Evolutionary conservation across 2,888 invertebrate species (phyloP), one percentile per base, ranked within the genome.

Genomic region (Doris montereyensis): DNA sequence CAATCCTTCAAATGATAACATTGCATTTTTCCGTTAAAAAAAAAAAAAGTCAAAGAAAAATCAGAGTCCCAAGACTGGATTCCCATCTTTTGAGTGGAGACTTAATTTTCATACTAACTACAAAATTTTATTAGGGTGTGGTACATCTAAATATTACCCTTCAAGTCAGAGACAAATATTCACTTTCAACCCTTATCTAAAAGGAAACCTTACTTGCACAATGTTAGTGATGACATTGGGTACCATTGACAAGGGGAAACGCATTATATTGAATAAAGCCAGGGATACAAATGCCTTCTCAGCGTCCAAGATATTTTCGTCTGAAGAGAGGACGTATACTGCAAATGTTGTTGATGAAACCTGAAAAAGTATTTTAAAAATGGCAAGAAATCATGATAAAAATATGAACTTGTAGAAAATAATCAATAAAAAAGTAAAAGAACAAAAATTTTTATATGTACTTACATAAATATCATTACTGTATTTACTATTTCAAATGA

Each of bases 251-350:
- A 97, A 93, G 80, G 97, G 97, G 92, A 97, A 93, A 90, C 96
- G 94, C 91, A 97, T 94, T 86, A 96, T 94, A 92, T 95, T 95
- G 93, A 97, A 97, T 86, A 97, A 93, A 57, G 96, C 94, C 88
- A 97, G 93, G 84, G 96, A 95, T 77, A 97, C 97, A 92, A 97
- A 97, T 81, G 95, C 95, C 91, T 94, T 95, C 91, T 95, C 93
- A 30, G 96, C 95, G 87, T 95, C 95, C 91, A 97, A 93, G 83
- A 95, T 91, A 92, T 97, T 94, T 87, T 82, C 82, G 26, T 84
- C 78, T 80, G 86, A 86, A 0, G 88, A 86, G 87, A 95, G 92
- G 85, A 96, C 94, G 93, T 94, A 97, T 81, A 95, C 95, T 88
- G 95, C 94, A 93, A 97, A 97, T 83, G 96, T 96, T 85, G 95